phyloP scores from a whole-genome alignment of 2,113 vertebrate species.

The Vimba vimba region DNA sequence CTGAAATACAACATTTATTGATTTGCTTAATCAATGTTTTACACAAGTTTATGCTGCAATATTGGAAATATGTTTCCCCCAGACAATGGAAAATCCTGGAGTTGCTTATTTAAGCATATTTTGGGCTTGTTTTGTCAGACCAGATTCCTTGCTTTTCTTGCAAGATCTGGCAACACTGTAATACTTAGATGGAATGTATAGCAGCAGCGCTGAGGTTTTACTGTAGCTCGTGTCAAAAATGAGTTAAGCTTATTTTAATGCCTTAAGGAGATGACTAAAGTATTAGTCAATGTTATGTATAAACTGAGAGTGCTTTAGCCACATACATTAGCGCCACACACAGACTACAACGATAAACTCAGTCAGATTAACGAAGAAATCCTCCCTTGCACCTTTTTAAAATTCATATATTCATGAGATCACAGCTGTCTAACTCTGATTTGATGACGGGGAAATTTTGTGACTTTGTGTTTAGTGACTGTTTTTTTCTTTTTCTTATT shows the following conservation, averaged over 20 bases:
- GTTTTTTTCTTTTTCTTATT: not conserved
- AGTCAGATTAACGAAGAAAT: slow-evolving; percentile 39
- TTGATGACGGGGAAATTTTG: not conserved
- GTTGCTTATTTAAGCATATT: not conserved
- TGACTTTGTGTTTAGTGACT: not conserved
- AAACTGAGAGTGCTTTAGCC: slow-evolving; percentile 33
- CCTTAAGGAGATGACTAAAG: slow-evolving; percentile 41
- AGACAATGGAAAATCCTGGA: not conserved
- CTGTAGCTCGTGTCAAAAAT: slow-evolving; percentile 23
- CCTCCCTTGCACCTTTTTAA: not conserved
- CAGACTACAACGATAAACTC: not conserved
- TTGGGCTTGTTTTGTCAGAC: not conserved
- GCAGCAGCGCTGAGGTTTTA: slow-evolving; percentile 18
- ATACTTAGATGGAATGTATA: slow-evolving; percentile 6
- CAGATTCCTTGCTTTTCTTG: not conserved
- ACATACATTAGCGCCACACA: not conserved
- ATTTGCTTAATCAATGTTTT: not conserved
- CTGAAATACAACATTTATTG: not conserved
- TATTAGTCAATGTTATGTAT: slow-evolving; percentile 41
- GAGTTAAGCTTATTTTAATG: slow-evolving; percentile 31
- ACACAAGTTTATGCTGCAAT: not conserved
- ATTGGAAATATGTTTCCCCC: not conserved
- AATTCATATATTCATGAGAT: slow-evolving; percentile 2
- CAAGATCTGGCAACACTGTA: not conserved
- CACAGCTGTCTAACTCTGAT: not conserved